Percentiles rank a stretch among this genome's conserved stretches.
Evolutionary conservation across 2,797 vertebrate species (phyloP).

Genomic region (Pangasius djambal): DNA sequence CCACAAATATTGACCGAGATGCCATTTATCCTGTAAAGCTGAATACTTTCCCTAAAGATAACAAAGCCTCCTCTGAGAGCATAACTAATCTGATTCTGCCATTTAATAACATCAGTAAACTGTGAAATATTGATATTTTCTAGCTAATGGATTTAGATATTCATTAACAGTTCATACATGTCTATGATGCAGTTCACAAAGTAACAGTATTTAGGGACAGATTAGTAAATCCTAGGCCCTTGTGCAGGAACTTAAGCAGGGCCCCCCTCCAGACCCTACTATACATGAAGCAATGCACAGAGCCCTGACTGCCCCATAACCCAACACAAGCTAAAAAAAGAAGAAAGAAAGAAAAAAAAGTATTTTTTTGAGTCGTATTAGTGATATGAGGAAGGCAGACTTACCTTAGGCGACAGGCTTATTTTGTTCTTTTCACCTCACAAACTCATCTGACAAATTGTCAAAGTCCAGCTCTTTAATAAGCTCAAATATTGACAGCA

Average conservation of each 20-base stretch:
- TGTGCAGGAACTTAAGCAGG: not conserved
- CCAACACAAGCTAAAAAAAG: not conserved
- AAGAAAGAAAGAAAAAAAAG: not conserved
- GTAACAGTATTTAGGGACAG: not conserved
- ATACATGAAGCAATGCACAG: not conserved
- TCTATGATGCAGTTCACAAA: not conserved
- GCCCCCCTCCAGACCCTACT: not conserved
- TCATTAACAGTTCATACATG: not conserved
- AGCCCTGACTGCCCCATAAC: not conserved
- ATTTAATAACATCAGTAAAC: not conserved
- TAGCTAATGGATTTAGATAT: not conserved
- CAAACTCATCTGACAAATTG: not conserved
- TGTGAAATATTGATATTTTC: constrained; percentile 15
- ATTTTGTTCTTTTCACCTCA: not conserved
- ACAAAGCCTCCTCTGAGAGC: not conserved
- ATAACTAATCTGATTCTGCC: not conserved
- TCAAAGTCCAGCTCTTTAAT: not conserved
- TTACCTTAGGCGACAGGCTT: not conserved
- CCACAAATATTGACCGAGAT: constrained; percentile 7
- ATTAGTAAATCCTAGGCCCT: not conserved
- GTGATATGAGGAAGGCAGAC: too few relatives aligned
- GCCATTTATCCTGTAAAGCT: not conserved
- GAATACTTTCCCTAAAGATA: not conserved
- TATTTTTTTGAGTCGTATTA: not conserved
- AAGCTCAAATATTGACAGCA: not conserved